Conservation (phyloP, 64 coral and sea anemone genomes). For the Hydrozoanthus tunicans region DNA sequence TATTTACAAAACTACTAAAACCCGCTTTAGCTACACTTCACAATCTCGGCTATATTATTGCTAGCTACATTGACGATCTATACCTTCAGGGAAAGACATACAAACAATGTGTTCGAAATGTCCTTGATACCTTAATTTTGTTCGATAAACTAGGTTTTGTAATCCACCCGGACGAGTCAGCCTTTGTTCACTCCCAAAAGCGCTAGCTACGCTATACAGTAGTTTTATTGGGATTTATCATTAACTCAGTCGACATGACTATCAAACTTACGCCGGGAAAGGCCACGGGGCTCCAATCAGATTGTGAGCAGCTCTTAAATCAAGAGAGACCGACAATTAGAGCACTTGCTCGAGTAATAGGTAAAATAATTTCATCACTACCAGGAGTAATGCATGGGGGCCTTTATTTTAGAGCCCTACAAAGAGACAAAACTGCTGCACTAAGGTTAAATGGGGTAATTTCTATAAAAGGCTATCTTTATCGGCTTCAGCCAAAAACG, state of each 20-base stretch:
- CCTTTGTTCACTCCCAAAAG: conserved; percentile 50
- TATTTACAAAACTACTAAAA: conserved; percentile 3
- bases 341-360: background rate
- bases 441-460: too few relatives aligned
- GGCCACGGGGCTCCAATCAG: background rate
- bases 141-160: conserved; percentile 59
- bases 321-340: background rate
- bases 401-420: too few relatives aligned
- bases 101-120: background rate
- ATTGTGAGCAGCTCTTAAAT: background rate
- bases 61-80: background rate
- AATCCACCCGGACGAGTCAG: conserved; percentile 59
- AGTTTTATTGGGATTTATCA: conserved; percentile 33
- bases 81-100: background rate
- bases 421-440: too few relatives aligned
- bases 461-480: too few relatives aligned
- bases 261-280: conserved; percentile 42
- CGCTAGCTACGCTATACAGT: background rate
- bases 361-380: background rate
- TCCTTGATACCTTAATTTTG: background rate
- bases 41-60: background rate
- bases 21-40: background rate
- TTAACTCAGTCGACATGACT: conserved; percentile 49
- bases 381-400: too few relatives aligned
- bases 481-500: too few relatives aligned